phyloP scores from a whole-genome alignment of 1,140 invertebrate genomes.

The Heliothis virescens region DNA sequence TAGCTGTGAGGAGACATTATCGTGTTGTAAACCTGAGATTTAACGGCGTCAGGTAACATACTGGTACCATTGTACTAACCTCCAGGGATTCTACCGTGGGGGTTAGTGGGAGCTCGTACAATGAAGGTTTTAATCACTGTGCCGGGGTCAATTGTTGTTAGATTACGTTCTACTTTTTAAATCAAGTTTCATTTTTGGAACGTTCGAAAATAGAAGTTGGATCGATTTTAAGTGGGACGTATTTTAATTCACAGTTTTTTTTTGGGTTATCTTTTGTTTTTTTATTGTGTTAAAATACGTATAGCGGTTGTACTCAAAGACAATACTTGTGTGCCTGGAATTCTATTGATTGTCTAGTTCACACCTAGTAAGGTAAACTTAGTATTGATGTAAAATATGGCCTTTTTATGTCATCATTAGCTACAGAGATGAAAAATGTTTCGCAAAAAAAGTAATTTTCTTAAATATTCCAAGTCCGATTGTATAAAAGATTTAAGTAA shows the following conservation, averaged over 20 bases:
- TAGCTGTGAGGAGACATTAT: constrained; percentile 64
- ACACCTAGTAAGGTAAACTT: too few species aligned
- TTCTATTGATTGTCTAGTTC: too few species aligned
- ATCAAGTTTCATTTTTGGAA: neutral
- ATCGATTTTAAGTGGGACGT: neutral
- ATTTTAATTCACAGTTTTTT: too few species aligned
- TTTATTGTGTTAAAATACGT: too few species aligned
- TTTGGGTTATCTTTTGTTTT: too few species aligned
- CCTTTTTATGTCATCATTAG: neutral
- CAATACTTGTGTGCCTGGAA: too few species aligned
- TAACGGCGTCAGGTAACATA: constrained; percentile 60
- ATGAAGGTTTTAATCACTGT: constrained; percentile 8
- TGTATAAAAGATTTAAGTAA: constrained; percentile 12
- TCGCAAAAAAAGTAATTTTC: neutral
- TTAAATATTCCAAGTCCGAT: neutral
- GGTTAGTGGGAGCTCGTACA: neutral
- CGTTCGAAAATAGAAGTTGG: neutral
- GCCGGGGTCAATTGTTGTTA: neutral
- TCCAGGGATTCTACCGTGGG: constrained; percentile 12
- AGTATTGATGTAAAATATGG: neutral
- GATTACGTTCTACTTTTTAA: neutral
- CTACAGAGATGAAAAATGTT: neutral
- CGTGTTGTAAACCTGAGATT: constrained; percentile 69
- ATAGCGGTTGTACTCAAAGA: too few species aligned
- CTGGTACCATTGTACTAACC: constrained; percentile 27